Evolutionary conservation across 1,140 invertebrate species (phyloP), one percentile per base, ranked within the genome.

Genomic region (Drosophila carrolli): DNA sequence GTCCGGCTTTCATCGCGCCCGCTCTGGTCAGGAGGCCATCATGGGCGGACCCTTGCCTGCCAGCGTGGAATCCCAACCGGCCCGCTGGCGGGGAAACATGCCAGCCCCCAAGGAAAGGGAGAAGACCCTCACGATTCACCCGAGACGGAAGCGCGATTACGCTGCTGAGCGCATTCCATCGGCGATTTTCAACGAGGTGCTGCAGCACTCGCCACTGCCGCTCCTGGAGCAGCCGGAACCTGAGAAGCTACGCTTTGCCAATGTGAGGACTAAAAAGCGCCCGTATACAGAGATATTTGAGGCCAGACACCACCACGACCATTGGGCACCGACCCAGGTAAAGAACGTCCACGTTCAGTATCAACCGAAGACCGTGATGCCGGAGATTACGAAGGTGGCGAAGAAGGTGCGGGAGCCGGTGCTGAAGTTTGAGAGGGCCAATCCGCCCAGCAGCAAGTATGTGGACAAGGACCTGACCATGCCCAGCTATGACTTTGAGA

Each of bases 231-330:
- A 91, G 44, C 70, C 89, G 1, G 53, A 56, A 23, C 50, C 60
- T 0, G 91, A 92, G n/a, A 54, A 61, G 5, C 60, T 78, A 0
- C 57, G 85, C 8, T 80, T 71, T 14, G 71, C 59, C 10, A 92
- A 92, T 73, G 78, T 92, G 5, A 77, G 75, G 0, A 66, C 50
- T 0, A 57, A 75, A 7, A 84, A 82, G 38, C 73, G 75, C 0
- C 70, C 75, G 0, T 92, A 75, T 27, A 78, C 90, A 6, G 75
- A 81, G 0, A 38, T 73, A 0, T 76, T 92, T 0, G 86, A 91
- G 54, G 81, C 86, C 0, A 74, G 91, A 0, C 91, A 92, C 41
- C 91, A 92, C 58, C 91, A 92, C 35, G 91, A 91, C 35, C 91
- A 92, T 46, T 85, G 80, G 76, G 48, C 82, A 3, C 81, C 91